Evolutionary conservation across 1,140 invertebrate genomes (phyloP).

Genomic region (Pogonus chalceus): DNA sequence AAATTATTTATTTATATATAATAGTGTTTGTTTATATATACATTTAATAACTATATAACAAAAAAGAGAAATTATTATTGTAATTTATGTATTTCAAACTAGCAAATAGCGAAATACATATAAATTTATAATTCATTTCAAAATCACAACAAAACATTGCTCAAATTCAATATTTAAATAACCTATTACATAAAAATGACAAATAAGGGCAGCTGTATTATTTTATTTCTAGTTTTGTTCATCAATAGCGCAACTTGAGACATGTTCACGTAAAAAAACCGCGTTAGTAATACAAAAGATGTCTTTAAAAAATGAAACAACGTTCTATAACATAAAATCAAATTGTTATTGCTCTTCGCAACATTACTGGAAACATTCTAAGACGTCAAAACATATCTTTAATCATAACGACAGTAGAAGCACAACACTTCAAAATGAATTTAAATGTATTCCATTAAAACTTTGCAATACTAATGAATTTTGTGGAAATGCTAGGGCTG

Average conservation of each 20-base stretch:
- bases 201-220: no score
- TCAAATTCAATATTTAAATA: no score
- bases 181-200: no score
- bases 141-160: no score
- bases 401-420: not conserved
- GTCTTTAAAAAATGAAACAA: not conserved
- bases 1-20: no score
- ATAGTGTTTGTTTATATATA: no score
- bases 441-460: not conserved
- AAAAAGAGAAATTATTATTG: no score
- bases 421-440: not conserved
- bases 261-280: not conserved
- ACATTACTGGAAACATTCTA: not conserved
- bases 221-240: constrained; percentile 24
- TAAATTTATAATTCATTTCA: no score
- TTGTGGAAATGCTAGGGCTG: constrained; percentile 6
- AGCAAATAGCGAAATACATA: no score
- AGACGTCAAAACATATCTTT: not conserved
- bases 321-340: not conserved
- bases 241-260: constrained; percentile 21
- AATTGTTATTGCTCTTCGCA: not conserved
- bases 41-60: no score
- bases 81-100: no score
- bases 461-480: constrained; percentile 2
- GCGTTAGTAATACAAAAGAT: not conserved